phyloP scores from a whole-genome alignment of 2,113 vertebrate species.

The Proteles cristata region DNA sequence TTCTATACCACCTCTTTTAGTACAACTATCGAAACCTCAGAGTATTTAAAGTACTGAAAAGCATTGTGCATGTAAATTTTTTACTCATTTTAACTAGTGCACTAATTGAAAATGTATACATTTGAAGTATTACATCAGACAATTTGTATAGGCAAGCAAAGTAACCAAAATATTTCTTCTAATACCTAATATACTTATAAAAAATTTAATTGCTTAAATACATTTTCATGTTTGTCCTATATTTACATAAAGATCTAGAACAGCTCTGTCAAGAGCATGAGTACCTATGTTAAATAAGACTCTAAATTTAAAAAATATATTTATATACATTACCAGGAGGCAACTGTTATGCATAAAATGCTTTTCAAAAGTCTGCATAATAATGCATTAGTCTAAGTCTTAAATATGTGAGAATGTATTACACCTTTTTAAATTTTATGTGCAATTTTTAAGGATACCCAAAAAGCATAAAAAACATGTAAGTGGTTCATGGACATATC shows the following conservation, averaged over 20 bases:
- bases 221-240: constrained; percentile 59
- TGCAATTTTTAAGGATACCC: background rate
- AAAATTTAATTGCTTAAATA: constrained; percentile 39
- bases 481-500: background rate
- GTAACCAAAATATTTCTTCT: background rate
- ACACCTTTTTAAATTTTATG: background rate
- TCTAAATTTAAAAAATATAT: constrained; percentile 69
- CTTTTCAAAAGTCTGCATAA: constrained; percentile 59
- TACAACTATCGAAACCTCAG: background rate
- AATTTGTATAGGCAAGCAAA: background rate
- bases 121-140: background rate
- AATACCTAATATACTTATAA: background rate
- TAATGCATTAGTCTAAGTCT: constrained; percentile 30
- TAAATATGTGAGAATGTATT: constrained; percentile 18
- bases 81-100: background rate
- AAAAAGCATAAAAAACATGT: background rate
- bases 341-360: constrained; percentile 60
- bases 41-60: background rate
- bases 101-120: background rate
- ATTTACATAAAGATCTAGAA: constrained; percentile 48
- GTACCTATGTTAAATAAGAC: background rate
- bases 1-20: background rate
- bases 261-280: constrained; percentile 22
- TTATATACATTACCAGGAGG: constrained; percentile 57
- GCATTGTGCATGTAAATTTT: background rate